Percentiles rank a stretch among this genome's conserved stretches.
phyloP scores from a whole-genome alignment of 2,888 invertebrate genomes.

The Eupithecia subfuscata region DNA sequence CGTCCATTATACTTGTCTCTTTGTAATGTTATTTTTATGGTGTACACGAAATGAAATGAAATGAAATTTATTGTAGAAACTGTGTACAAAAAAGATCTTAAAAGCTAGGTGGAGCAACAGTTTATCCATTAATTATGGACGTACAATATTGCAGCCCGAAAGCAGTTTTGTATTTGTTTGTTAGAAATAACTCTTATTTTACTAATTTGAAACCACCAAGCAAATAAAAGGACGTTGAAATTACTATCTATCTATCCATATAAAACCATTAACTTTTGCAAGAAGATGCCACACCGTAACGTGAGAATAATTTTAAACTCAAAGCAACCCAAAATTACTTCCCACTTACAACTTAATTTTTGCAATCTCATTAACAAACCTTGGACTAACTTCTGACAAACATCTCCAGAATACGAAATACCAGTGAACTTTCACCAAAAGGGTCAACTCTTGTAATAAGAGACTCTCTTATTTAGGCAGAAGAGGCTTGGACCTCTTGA shows the following conservation, averaged over 20 bases:
- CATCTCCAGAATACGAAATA: slow-evolving; percentile 43
- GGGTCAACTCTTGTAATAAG: slow-evolving; percentile 56
- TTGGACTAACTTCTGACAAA: slow-evolving; percentile 38
- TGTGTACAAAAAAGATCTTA: too few relatives aligned
- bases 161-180: too few relatives aligned
- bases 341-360: slow-evolving; percentile 35
- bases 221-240: not conserved
- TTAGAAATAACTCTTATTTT: not conserved
- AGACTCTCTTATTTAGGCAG: slow-evolving; percentile 55
- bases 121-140: too few relatives aligned
- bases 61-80: too few relatives aligned
- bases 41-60: too few relatives aligned
- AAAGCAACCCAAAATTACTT: slow-evolving; percentile 21
- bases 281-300: not conserved
- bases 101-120: too few relatives aligned
- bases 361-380: slow-evolving; percentile 43
- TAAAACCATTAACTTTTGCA: not conserved
- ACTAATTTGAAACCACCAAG: not conserved
- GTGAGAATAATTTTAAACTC: slow-evolving; percentile 18
- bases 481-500: slow-evolving; percentile 65
- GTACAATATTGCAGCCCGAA: too few relatives aligned
- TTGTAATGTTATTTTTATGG: too few relatives aligned
- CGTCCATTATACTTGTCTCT: too few relatives aligned
- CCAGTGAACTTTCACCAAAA: slow-evolving; percentile 41
- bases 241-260: not conserved